Evolutionary conservation across 2,113 vertebrate species (phyloP).

Genomic region (Clarias magur): DNA sequence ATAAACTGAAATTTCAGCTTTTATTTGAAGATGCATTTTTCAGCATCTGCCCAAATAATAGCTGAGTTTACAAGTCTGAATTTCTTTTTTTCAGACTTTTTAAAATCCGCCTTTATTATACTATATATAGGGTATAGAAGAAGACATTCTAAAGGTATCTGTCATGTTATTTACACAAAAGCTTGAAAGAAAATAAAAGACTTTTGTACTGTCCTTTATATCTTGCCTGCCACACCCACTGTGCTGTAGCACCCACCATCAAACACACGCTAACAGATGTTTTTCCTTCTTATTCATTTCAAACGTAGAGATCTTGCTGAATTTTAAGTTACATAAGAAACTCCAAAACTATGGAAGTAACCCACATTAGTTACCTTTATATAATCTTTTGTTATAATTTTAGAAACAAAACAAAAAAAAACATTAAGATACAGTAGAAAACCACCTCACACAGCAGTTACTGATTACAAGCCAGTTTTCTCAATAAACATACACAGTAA

Average conservation of each 20-base stretch:
- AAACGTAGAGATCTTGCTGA: too few species aligned
- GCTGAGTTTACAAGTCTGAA: background rate
- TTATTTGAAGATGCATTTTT: too few species aligned
- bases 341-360: background rate
- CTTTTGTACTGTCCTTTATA: background rate
- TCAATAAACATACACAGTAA: background rate
- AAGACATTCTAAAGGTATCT: background rate
- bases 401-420: background rate
- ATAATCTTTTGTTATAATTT: background rate
- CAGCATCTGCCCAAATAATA: background rate
- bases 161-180: conserved; percentile 6
- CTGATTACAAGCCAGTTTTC: background rate
- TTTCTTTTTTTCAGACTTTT: background rate
- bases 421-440: background rate
- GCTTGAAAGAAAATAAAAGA: conserved; percentile 30
- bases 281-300: background rate
- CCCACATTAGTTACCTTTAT: background rate
- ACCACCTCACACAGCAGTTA: background rate
- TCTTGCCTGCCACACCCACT: background rate
- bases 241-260: background rate
- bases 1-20: background rate
- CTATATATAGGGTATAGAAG: background rate
- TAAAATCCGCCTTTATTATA: background rate
- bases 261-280: background rate
- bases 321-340: background rate